Conservation (phyloP, 30 jellyfish, hydroid and myxozoan species). For the Aurelia sp. region DNA sequence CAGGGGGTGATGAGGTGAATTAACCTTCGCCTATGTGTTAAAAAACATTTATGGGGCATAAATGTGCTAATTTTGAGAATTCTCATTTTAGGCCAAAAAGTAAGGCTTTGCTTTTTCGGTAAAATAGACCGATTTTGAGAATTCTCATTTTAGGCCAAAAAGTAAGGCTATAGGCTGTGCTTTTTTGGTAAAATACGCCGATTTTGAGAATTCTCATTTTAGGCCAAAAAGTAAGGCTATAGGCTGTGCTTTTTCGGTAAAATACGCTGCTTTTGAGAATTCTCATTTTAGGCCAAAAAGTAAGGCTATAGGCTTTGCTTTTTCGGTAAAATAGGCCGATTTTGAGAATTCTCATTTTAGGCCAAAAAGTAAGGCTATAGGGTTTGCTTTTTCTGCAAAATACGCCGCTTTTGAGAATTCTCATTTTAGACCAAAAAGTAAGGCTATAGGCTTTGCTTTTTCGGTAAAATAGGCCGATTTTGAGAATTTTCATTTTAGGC, state of each 20-base stretch:
- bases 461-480: too few species aligned
- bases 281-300: neutral
- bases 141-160: neutral
- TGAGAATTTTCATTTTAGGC: too few species aligned
- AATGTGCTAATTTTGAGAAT: neutral
- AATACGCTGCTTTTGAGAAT: neutral
- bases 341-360: too few species aligned
- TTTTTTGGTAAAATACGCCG: neutral
- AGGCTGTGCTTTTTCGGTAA: neutral
- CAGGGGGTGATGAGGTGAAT: too few species aligned
- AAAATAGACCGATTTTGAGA: neutral
- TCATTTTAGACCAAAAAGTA: too few species aligned
- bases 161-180: neutral
- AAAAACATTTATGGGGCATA: too few species aligned
- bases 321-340: neutral
- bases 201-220: neutral
- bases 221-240: neutral
- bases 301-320: neutral
- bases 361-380: too few species aligned
- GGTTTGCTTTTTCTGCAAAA: too few species aligned
- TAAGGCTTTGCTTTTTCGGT: neutral
- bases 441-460: too few species aligned
- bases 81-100: neutral
- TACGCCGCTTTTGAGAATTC: too few species aligned
- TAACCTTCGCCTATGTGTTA: too few species aligned